These are phyloP conservation scores for Aproaerema taeniolella DNA, from an alignment of 2,888 invertebrate species.

Conservation along the genomic window DNA sequence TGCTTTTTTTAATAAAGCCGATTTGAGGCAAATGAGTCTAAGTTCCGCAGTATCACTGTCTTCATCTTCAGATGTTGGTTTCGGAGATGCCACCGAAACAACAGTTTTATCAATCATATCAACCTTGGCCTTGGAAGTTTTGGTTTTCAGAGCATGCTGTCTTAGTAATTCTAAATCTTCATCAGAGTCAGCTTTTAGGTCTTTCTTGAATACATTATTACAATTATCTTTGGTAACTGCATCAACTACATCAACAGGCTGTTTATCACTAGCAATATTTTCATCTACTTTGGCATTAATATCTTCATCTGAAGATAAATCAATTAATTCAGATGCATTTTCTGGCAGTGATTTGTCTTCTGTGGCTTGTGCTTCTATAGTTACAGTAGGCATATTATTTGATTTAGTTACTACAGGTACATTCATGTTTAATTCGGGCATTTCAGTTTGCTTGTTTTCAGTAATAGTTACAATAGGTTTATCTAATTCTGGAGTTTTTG, in stretches of 20 bases:
- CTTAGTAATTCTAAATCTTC: conserved; percentile 65
- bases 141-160: conserved; percentile 65
- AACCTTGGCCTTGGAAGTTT: conserved; percentile 39
- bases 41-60: conserved; percentile 80
- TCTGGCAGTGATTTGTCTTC: neutral
- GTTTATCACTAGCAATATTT: neutral
- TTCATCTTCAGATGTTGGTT: conserved; percentile 61
- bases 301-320: conserved; percentile 39
- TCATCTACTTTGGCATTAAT: neutral
- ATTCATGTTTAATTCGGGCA: conserved; percentile 17
- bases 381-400: neutral
- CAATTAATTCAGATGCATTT: conserved; percentile 27
- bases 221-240: conserved; percentile 22
- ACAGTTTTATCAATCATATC: no score
- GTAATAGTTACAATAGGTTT: conserved; percentile 19
- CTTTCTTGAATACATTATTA: conserved; percentile 19
- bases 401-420: conserved; percentile 18
- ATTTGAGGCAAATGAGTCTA: conserved; percentile 81
- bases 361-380: conserved; percentile 9
- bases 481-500: conserved; percentile 26
- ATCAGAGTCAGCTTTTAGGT: conserved; percentile 50
- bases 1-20: conserved; percentile 82
- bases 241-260: conserved; percentile 30
- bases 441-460: conserved; percentile 23
- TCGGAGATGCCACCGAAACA: no score